These are phyloP conservation scores for Diaperis boleti DNA, from an alignment of 2,888 invertebrate species.

Conservation along the genomic window DNA sequence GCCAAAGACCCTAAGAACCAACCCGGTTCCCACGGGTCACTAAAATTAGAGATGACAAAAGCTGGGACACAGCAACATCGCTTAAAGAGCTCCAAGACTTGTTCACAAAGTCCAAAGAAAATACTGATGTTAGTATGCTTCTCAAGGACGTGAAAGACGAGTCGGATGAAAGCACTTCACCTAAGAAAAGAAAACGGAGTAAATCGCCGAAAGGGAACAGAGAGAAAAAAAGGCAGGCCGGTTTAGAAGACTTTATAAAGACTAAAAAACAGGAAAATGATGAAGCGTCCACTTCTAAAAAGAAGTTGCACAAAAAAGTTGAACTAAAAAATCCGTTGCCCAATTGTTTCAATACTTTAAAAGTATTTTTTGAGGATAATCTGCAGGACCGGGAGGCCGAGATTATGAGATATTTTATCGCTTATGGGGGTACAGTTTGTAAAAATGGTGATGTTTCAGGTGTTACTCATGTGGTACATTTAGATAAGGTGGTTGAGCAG, in stretches of 20 bases:
- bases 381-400: conserved; percentile 57
- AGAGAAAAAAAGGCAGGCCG: neutral
- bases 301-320: conserved; percentile 23
- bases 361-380: conserved; percentile 62
- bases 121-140: conserved; percentile 71
- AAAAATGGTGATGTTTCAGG: conserved; percentile 53
- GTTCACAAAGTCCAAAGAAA: conserved; percentile 77
- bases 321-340: conserved; percentile 65
- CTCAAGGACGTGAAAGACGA: conserved; percentile 52
- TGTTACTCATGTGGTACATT: conserved; percentile 65
- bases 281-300: neutral
- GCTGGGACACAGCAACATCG: conserved; percentile 86
- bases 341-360: conserved; percentile 67
- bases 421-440: conserved; percentile 70
- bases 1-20: conserved; percentile 85
- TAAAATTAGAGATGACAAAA: conserved; percentile 85
- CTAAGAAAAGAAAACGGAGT: conserved; percentile 13
- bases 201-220: neutral
- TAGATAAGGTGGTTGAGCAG: conserved; percentile 45
- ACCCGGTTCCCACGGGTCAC: conserved; percentile 94
- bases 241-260: conserved; percentile 1
- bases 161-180: neutral
- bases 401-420: conserved; percentile 73
- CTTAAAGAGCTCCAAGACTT: conserved; percentile 79
- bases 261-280: neutral